Base-by-base conservation (phyloP, 64 coral and sea anemone genomes). In the Astreopora myriophthalma region DNA sequence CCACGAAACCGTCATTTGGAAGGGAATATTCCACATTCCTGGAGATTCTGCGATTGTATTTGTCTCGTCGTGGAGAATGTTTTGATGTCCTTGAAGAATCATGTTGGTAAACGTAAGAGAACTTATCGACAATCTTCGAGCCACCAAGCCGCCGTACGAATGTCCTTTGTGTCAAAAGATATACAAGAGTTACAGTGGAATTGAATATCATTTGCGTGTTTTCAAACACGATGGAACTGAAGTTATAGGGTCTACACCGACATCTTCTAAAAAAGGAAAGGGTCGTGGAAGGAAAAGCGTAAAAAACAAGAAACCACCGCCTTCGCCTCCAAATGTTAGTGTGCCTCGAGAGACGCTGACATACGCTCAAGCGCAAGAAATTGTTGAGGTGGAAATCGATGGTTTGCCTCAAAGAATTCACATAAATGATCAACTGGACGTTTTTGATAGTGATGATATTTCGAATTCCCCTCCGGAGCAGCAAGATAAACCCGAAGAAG, bases 171-270 rank as follows among this genome's bases (percentile, higher is more conserved):
- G 97, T 52, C 94, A 99, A 32, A 99, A 99, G 80, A 92, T 96
- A 52, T 99, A 99, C 91, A 99, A 99, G 82, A 99, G 97, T 94
- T 99, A 95, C 52, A 95, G 97, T 73, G 97, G 97, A 92, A 99
- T 99, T 87, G 97, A 99, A 87, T 99, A 99, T 99, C 97, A 99
- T 99, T 93, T 99, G 60, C 84, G 88, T 44, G 92, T 89, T 75
- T 99, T 95, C 71, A 95, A 95, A 71, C 97, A 99, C 48, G 97
- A 99, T 93, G 97, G 97, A 76, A 90, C 80, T 17, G 97, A 99
- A 52, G 91, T 68, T 67, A 55, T 77, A 11, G 89, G 34, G 33
- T n/a, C 94, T 51, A 91, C 97, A 49, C 70, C 86, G 14, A 87
- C 90, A 22, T 75, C 90, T 23, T 93, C 97, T n/a, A 96, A 95